phyloP scores from a whole-genome alignment of 2,113 vertebrate species.

The Ciconia maguari region DNA sequence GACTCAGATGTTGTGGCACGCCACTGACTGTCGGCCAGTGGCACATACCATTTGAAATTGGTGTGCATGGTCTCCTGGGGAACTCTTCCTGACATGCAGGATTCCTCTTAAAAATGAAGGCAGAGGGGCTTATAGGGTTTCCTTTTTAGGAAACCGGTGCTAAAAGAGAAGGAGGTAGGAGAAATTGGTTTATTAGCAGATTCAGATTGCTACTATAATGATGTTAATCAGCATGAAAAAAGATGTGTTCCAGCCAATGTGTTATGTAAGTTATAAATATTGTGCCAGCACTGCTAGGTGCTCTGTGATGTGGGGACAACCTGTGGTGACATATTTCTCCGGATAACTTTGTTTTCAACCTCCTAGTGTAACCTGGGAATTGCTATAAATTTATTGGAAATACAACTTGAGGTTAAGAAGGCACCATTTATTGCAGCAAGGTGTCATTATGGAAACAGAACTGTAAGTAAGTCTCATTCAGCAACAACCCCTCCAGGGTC shows the following conservation, averaged over 20 bases:
- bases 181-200: not conserved
- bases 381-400: not conserved
- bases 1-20: not conserved
- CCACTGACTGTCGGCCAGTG: rapidly evolving
- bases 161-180: not conserved
- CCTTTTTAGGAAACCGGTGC: not conserved
- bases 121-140: not conserved
- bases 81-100: not conserved
- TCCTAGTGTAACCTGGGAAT: not conserved
- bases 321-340: not conserved
- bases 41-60: not conserved
- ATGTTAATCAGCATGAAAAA: not conserved
- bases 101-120: not conserved
- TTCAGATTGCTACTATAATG: not conserved
- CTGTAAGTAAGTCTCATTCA: conserved; percentile 46
- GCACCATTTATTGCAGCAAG: not conserved
- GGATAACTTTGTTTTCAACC: not conserved
- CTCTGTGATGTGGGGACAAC: not conserved
- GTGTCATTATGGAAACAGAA: conserved; percentile 49
- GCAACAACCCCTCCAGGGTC: conserved; percentile 31
- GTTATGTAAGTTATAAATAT: not conserved
- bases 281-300: not conserved
- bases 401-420: not conserved
- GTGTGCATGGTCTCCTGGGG: not conserved
- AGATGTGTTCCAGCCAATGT: not conserved